These are phyloP conservation scores for Crepidodera aurea DNA, from an alignment of 2,888 invertebrate species.

Conservation along the genomic window DNA sequence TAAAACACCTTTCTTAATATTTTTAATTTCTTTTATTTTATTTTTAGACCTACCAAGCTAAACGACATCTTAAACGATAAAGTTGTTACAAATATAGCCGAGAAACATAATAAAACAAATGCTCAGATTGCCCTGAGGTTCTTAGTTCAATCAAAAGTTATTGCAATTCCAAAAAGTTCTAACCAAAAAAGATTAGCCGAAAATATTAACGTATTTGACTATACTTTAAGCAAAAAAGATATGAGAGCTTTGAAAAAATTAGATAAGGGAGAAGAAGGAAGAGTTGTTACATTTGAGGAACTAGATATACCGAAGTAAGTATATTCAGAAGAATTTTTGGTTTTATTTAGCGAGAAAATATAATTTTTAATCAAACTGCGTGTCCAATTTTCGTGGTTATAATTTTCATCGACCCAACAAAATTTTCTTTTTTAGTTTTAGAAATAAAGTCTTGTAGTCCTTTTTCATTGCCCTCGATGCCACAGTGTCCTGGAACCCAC, in stretches of 20 bases:
- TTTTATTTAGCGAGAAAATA: too few relatives aligned
- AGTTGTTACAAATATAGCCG: conserved; percentile 59
- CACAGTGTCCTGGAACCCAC: too few relatives aligned
- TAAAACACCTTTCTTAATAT: not conserved
- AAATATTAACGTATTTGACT: conserved; percentile 80
- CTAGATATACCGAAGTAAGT: conserved; percentile 11
- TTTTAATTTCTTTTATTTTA: not conserved
- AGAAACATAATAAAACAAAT: conserved; percentile 70
- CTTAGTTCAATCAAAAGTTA: conserved; percentile 76
- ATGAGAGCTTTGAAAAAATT: conserved; percentile 67
- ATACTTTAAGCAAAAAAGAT: conserved; percentile 69
- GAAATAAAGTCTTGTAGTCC: too few relatives aligned
- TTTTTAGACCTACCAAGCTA: conserved; percentile 17
- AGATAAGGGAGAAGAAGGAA: conserved; percentile 66
- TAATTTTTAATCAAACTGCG: too few relatives aligned
- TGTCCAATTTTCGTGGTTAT: too few relatives aligned
- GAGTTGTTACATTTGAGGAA: not conserved
- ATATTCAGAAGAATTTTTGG: too few relatives aligned
- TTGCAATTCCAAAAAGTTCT: conserved; percentile 84
- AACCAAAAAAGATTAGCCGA: conserved; percentile 74
- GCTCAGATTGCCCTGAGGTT: conserved; percentile 79
- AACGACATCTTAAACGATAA: conserved; percentile 3
- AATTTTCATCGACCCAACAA: too few relatives aligned
- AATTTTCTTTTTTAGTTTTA: too few relatives aligned
- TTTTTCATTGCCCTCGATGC: too few relatives aligned